These are phyloP conservation scores for Pelecanoides urinatrix DNA, from an alignment of 2,113 vertebrate genomes.

Conservation along the genomic window DNA sequence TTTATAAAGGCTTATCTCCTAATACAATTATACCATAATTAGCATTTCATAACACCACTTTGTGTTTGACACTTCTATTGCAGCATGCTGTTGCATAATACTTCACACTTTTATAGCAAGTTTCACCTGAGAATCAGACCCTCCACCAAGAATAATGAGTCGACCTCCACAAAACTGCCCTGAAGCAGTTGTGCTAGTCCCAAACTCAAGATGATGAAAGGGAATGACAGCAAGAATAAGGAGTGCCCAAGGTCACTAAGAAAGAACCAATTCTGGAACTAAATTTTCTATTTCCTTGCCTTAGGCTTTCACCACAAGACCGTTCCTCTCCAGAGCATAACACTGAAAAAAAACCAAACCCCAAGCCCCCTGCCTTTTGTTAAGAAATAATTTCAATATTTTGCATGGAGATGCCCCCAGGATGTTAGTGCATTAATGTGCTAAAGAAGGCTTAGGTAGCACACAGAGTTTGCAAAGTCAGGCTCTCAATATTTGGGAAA, in stretches of 20 bases:
- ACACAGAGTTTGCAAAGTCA: not conserved
- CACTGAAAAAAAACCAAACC: too few species aligned
- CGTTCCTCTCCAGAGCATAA: not conserved
- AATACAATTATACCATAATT: not conserved
- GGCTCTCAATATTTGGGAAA: not conserved
- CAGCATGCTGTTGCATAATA: not conserved
- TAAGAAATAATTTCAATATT: not conserved
- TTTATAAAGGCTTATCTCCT: not conserved
- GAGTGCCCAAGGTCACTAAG: not conserved
- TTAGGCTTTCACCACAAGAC: not conserved
- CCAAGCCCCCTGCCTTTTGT: not conserved
- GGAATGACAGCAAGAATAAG: slow-evolving; percentile 22
- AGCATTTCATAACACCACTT: not conserved
- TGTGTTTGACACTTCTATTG: not conserved
- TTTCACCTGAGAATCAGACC: not conserved
- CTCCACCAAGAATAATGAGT: not conserved
- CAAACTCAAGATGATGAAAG: slow-evolving; percentile 9
- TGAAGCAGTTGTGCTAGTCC: not conserved
- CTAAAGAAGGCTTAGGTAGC: not conserved
- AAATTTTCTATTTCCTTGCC: not conserved
- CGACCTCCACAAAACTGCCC: not conserved
- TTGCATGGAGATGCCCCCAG: not conserved
- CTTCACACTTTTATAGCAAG: not conserved
- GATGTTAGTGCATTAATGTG: not conserved
- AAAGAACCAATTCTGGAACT: not conserved